Evolutionary conservation across 2,888 invertebrate genomes (phyloP), one percentile per base, ranked within the genome.

Genomic region (Philereme vetulata): DNA sequence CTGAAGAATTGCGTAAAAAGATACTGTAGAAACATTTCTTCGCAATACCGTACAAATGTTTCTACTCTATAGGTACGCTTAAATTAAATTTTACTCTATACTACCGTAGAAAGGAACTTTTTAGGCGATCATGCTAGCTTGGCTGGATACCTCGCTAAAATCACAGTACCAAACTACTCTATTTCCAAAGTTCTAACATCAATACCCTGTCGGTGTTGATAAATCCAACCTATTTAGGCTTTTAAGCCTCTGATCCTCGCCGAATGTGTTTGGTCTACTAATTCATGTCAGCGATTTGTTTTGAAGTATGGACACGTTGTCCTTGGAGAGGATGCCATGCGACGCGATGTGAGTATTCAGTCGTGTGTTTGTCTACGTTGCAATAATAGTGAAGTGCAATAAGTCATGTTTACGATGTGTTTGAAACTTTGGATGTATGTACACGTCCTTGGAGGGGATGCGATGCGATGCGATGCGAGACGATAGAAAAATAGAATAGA

Each of bases 181-280:
- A n/a, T 21, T 21, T 42, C 42, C n/a, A 42, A 42, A 42, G 42
- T 42, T 42, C 42, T n/a, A 4, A n/a, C 9, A 43, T 9, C 43
- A 11, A 42, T 42, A 5, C 43, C 43, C 43, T 43, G 48, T 48
- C n/a, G n/a, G 36, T 44, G 38, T 56, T 49, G 36, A 9, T 35
- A 36, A 52, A 43, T 36, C 43, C 10, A 43, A 35, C 49, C 33
- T 44, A 44, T 43, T 7, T 43, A 43, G 33, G 44, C 43, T 49
- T 55, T n/a, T 43, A 48, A 36, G 56, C 38, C 38, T 21, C 44
- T 0, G 45, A 36, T 36, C n/a, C 4, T 5, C 36, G 33, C 32
- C n/a, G 32, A 45, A 48, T 56, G 56, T 56, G 50, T 56, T 50
- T 45, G 33, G 54, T 4, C 11, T 11, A 51, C 50, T 56, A 51